A percentile compares a stretch with the other conserved stretches of the same genome.
Conservation (phyloP, 2,888 invertebrate genomes). For the Elmis aenea region DNA sequence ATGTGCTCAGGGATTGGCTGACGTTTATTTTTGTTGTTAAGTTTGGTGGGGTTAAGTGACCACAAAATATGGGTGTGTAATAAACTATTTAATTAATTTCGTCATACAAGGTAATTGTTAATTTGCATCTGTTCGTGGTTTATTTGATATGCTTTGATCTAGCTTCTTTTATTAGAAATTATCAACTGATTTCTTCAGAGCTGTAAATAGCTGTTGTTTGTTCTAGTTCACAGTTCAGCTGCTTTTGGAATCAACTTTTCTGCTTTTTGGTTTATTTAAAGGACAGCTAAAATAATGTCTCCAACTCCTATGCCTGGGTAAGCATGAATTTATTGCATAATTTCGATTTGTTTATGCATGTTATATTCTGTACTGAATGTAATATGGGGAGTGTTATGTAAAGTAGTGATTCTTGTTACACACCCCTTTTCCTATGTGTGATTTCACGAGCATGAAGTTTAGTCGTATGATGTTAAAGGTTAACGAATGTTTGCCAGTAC, state of each 20-base stretch:
- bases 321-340: conserved; percentile 25
- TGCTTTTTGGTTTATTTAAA: conserved; percentile 23
- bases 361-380: not conserved
- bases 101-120: no score
- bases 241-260: conserved; percentile 8
- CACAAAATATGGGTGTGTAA: conserved; percentile 27
- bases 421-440: no score
- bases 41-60: conserved; percentile 15
- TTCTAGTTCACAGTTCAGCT: conserved; percentile 7
- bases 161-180: no score
- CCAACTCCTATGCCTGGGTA: conserved; percentile 48
- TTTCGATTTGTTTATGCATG: not conserved
- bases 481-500: no score
- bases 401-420: no score
- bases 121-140: no score
- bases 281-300: conserved; percentile 39
- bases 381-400: no score
- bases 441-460: no score
- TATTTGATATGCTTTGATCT: no score
- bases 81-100: conserved; percentile 12
- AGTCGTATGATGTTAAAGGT: no score
- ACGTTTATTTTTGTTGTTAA: conserved; percentile 8
- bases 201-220: not conserved
- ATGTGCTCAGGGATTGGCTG: conserved; percentile 25
- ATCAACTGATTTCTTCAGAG: no score